Evolutionary conservation across 2,113 vertebrate species (phyloP).

Genomic region (Sapajus apella): DNA sequence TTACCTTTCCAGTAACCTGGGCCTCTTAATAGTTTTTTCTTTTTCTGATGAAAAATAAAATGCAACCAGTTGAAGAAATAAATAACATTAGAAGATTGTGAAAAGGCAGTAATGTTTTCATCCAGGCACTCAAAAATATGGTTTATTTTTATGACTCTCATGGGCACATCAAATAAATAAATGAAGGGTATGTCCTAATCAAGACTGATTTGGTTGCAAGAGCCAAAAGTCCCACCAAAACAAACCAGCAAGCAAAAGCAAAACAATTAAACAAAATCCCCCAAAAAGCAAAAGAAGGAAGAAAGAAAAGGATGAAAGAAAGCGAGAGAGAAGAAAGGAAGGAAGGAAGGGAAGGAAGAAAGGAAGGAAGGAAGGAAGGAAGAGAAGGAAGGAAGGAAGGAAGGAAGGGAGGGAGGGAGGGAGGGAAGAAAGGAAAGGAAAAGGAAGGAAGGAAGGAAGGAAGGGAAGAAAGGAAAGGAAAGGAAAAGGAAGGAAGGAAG

Average conservation of each 20-base stretch:
- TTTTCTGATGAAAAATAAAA: slow-evolving; percentile 61
- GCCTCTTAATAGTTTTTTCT: neutral
- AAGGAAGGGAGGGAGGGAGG: rapidly evolving
- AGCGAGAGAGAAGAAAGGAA: no score
- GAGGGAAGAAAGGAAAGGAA: no score
- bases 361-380: rapidly evolving
- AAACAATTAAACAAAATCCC: neutral
- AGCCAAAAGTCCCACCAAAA: slow-evolving; percentile 18
- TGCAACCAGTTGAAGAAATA: slow-evolving; percentile 42
- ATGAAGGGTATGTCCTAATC: neutral
- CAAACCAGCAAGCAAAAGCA: neutral
- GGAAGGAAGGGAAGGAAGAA: rapidly evolving
- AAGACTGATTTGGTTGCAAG: neutral
- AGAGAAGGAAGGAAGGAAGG: no score
- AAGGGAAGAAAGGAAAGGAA: rapidly evolving
- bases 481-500: neutral
- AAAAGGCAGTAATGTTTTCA: slow-evolving; percentile 20
- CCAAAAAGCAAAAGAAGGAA: neutral
- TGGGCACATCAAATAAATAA: neutral
- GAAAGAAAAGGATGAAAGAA: neutral
- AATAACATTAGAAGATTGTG: slow-evolving; percentile 23
- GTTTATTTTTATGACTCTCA: neutral
- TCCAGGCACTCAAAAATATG: neutral
- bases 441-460: rapidly evolving
- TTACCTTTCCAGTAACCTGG: neutral